These are phyloP conservation scores for Gouania willdenowi DNA, from an alignment of 2,797 vertebrate genomes.

Conservation along the genomic window DNA sequence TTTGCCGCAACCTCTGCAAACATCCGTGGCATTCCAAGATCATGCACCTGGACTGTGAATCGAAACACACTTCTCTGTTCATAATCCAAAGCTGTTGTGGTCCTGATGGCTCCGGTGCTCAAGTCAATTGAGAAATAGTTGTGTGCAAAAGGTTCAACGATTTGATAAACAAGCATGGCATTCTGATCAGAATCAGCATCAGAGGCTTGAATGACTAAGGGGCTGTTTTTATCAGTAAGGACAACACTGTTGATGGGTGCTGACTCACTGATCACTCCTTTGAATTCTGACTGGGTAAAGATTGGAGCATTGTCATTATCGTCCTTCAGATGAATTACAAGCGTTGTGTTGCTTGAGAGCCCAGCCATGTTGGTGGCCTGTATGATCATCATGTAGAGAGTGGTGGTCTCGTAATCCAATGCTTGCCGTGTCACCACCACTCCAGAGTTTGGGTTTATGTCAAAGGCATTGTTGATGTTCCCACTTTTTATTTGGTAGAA, in stretches of 20 bases:
- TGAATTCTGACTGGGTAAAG: constrained; percentile 84
- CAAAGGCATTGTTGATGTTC: constrained; percentile 82
- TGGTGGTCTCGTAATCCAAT: constrained; percentile 86
- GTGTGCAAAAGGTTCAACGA: constrained; percentile 89
- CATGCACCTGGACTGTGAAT: constrained; percentile 96
- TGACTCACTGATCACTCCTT: constrained; percentile 89
- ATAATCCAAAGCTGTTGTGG: constrained; percentile 84
- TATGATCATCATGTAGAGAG: constrained; percentile 82
- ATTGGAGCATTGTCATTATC: constrained; percentile 92
- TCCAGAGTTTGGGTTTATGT: constrained; percentile 93
- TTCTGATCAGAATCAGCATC: constrained; percentile 90
- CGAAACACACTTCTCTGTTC: constrained; percentile 85
- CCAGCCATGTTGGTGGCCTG: constrained; percentile 98
- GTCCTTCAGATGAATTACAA: constrained; percentile 86
- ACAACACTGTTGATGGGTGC: constrained; percentile 87
- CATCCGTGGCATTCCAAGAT: constrained; percentile 85
- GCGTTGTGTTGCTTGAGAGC: constrained; percentile 82
- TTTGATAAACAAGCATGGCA: constrained; percentile 92
- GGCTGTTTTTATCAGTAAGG: constrained; percentile 83
- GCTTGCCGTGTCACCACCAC: constrained; percentile 84
- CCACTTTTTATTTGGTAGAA: constrained; percentile 93
- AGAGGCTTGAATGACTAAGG: constrained; percentile 88
- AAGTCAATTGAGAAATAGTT: constrained; percentile 94
- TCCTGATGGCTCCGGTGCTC: constrained; percentile 91
- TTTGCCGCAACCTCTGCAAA: constrained; percentile 90